Percentiles rank a stretch among this genome's conserved stretches.
These are phyloP conservation scores for Buathra laborator DNA, from an alignment of 2,888 invertebrate genomes.

Conservation along the genomic window DNA sequence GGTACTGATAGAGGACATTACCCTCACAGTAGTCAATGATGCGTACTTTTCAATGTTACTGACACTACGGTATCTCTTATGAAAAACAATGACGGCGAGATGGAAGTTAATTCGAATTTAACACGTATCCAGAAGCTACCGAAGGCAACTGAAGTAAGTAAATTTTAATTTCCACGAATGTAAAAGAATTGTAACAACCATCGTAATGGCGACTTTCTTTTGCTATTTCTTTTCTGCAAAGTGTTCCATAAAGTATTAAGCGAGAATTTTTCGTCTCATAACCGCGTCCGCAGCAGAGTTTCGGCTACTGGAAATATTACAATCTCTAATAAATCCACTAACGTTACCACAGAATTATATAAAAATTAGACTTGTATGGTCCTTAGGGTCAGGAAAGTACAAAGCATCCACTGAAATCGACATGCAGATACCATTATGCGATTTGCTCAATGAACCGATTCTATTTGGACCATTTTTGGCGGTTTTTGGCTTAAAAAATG, in stretches of 20 bases:
- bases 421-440: constrained; percentile 56
- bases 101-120: not conserved
- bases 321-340: not conserved
- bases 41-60: not conserved
- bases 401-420: constrained; percentile 63
- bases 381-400: constrained; percentile 67
- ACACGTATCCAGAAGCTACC: not conserved
- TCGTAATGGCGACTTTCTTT: too few species aligned
- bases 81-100: not conserved
- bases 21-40: not conserved
- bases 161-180: not conserved
- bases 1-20: not conserved
- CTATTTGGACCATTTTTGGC: constrained; percentile 61
- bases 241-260: too few species aligned
- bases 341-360: not conserved
- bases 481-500: constrained; percentile 47
- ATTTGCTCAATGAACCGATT: constrained; percentile 66
- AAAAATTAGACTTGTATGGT: not conserved
- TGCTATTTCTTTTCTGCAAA: too few species aligned
- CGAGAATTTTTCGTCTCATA: too few species aligned
- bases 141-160: not conserved
- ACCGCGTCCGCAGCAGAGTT: not conserved
- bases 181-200: not conserved
- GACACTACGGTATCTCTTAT: not conserved
- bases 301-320: not conserved